Evolutionary conservation across 92 coral and sea anemone genomes (phyloP).

Genomic region (Virgularia gustaviana): DNA sequence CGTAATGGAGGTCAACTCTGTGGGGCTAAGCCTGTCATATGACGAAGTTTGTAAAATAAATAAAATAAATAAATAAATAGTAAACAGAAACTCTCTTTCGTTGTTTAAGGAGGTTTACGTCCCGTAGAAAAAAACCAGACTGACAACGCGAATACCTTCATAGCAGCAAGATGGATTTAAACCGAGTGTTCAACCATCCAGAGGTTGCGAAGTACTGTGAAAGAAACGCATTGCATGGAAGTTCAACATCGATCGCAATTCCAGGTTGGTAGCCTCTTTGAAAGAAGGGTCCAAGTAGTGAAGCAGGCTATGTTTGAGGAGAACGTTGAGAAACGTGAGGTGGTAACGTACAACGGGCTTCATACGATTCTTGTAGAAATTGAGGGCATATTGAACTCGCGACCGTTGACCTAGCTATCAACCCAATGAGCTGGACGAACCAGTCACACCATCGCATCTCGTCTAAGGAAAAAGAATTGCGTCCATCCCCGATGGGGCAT

Average conservation of each 20-base stretch:
- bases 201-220: too few species aligned
- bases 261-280: constrained; percentile 35
- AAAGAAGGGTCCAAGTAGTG: constrained; percentile 12
- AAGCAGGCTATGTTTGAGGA: constrained; percentile 16
- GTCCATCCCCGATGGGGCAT: background rate
- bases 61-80: too few species aligned
- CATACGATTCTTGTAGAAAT: constrained; percentile 20
- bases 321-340: constrained; percentile 29
- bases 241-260: constrained; percentile 5
- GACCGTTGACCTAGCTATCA: constrained; percentile 27
- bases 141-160: constrained; percentile 33
- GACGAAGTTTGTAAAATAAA: too few species aligned
- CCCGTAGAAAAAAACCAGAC: background rate
- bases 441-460: background rate
- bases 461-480: background rate
- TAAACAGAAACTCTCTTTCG: constrained; percentile 36
- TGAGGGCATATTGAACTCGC: constrained; percentile 23
- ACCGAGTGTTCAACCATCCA: constrained; percentile 23
- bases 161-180: constrained; percentile 14
- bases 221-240: constrained; percentile 3
- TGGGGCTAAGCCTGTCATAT: too few species aligned
- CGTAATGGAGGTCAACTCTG: too few species aligned
- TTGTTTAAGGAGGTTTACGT: constrained; percentile 39
- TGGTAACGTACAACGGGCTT: constrained; percentile 15
- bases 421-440: background rate